Base-by-base conservation (phyloP, 2,113 vertebrate genomes). In the Neotragus moschatus region DNA sequence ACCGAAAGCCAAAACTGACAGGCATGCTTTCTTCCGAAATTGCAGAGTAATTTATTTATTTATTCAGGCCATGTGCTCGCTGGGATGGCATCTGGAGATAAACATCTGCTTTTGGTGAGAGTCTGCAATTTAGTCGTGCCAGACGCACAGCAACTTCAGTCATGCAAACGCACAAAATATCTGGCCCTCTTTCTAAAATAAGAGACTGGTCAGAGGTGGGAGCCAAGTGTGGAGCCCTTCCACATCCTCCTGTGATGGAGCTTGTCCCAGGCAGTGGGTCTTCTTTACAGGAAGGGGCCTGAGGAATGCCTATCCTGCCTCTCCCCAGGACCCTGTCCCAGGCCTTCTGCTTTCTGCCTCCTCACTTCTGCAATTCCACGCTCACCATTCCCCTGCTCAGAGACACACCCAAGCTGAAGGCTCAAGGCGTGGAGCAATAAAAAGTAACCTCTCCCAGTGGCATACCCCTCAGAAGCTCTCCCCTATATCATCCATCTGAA, bases 41-140 rank as follows among this genome's bases (percentile, higher is more conserved):
- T n/a, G 96, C 94, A 75, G 80, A 23, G 80, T 47, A 39, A 73
- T 90, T 88, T 91, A 82, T 92, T 97, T 96, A 66, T 79, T 90
- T 90, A 45, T 91, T 88, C 84, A 88, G 86, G 89, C 91, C 36
- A 36, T 39, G 66, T 1, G 55, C 77, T 85, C 23, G 6, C 92
- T 25, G 75, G 90, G 85, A 86, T 61, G 58, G 93, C 91, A 75
- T 96, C 87, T 96, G 80, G 87, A 93, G 92, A 70, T 49, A 90
- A 95, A 94, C 88, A 90, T 95, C 97, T 95, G 96, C 95, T 96
- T 96, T 53, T 63, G 90, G 88, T 92, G 96, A 94, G 95, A 55
- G 51, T 30, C 30, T 55, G 84, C 2, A 63, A 36, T 56, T 70
- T 70, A 19, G 23, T 63, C 51, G 25, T 51, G 63, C 56, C 85